Percentiles rank a stretch among this genome's conserved stretches.
These are phyloP conservation scores for Athalia circularis DNA, from an alignment of 2,888 invertebrate genomes.

Conservation along the genomic window DNA sequence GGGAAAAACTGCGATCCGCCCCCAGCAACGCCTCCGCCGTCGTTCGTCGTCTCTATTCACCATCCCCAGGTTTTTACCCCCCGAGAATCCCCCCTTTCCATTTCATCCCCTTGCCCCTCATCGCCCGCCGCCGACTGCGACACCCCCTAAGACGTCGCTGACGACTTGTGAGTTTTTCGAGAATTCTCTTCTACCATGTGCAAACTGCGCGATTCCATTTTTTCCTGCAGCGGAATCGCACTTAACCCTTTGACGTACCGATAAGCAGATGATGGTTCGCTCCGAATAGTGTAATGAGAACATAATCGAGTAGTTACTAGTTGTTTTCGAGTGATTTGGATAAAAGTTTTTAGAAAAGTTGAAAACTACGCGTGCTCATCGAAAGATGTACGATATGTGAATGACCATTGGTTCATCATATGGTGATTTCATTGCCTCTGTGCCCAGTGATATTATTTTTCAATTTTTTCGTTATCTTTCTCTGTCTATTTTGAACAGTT, in stretches of 20 bases:
- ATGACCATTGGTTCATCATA: too few relatives aligned
- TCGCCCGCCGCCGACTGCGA: conserved; percentile 51
- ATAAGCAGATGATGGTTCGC: background rate
- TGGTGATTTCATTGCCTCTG: too few relatives aligned
- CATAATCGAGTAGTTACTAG: too few relatives aligned
- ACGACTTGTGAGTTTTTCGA: conserved; percentile 62
- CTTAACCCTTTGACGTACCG: conserved; percentile 24
- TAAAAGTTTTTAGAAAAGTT: too few relatives aligned
- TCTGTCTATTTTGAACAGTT: too few relatives aligned
- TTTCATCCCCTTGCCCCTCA: conserved; percentile 46
- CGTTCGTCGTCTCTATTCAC: conserved; percentile 56
- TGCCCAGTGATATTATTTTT: too few relatives aligned
- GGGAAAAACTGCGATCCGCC: conserved; percentile 71
- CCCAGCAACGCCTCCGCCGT: conserved; percentile 67
- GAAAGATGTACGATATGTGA: too few relatives aligned
- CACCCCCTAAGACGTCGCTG: conserved; percentile 64
- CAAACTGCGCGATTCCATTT: conserved; percentile 49
- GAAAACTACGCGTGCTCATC: too few relatives aligned
- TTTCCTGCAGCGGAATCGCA: background rate
- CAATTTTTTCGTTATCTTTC: too few relatives aligned
- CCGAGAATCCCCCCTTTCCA: conserved; percentile 52
- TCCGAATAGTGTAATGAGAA: too few relatives aligned
- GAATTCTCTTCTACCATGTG: conserved; percentile 60
- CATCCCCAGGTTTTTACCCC: conserved; percentile 56
- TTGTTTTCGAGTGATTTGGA: too few relatives aligned